Evolutionary conservation across 2,888 invertebrate genomes (phyloP).

Genomic region (Philonicus albiceps): DNA sequence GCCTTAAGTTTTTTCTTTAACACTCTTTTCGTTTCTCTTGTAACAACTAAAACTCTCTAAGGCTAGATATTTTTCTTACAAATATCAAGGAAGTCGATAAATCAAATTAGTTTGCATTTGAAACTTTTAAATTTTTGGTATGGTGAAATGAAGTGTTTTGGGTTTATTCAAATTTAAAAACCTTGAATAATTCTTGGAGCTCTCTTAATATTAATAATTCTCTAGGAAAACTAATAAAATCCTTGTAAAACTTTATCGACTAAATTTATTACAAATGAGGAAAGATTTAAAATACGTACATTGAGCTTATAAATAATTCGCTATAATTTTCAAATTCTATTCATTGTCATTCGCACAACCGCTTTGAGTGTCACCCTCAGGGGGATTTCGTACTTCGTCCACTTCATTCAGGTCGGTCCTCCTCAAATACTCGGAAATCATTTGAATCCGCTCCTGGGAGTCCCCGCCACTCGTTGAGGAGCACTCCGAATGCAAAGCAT

Average conservation of each 20-base stretch:
- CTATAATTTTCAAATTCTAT: background rate
- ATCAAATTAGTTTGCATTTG: too few species aligned
- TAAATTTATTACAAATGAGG: slow-evolving; percentile 19
- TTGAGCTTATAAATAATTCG: background rate
- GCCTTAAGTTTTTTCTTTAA: background rate
- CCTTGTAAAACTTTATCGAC: background rate
- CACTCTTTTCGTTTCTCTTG: too few species aligned
- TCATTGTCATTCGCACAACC: background rate
- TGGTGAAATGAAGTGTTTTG: too few species aligned
- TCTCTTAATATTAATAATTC: background rate
- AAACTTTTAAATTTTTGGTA: too few species aligned
- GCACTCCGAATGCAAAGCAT: background rate
- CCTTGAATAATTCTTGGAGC: too few species aligned
- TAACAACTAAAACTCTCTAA: too few species aligned
- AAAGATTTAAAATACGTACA: background rate
- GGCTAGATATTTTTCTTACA: too few species aligned
- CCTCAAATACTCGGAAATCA: slow-evolving; percentile 44
- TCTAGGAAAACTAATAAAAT: background rate
- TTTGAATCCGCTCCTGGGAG: slow-evolving; percentile 45
- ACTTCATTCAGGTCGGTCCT: slow-evolving; percentile 36
- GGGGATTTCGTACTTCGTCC: slow-evolving; percentile 23
- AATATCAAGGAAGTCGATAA: too few species aligned
- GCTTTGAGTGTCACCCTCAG: slow-evolving; percentile 36
- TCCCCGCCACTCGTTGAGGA: slow-evolving; percentile 24
- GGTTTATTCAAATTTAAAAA: too few species aligned